A percentile compares a stretch with the other conserved stretches of the same genome.
Conservation (phyloP, 2,797 vertebrate species). For the Prionace glauca region DNA sequence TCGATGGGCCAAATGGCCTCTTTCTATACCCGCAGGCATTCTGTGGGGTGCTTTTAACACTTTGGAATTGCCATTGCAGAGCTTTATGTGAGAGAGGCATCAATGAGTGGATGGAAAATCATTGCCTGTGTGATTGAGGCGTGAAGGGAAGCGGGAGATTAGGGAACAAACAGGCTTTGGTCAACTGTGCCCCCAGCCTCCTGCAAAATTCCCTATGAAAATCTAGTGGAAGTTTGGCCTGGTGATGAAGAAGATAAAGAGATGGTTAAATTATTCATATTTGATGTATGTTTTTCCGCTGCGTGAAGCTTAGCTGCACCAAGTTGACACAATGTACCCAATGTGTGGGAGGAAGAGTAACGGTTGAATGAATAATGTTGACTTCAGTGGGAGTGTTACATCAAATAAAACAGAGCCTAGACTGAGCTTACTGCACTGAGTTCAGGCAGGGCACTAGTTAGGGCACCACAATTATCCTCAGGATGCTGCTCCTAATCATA, state of each 20-base stretch:
- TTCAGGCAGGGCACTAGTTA: not conserved
- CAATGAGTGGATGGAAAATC: not conserved
- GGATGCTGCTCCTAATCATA: not conserved
- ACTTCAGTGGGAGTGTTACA: not conserved
- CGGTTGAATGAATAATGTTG: not conserved
- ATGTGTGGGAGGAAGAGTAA: not conserved
- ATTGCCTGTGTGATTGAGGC: not conserved
- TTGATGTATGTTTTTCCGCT: not conserved
- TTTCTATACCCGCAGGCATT: too few species aligned
- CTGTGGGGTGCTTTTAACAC: not conserved
- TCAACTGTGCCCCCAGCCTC: not conserved
- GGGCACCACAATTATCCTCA: not conserved
- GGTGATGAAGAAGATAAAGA: not conserved
- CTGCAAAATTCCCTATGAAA: not conserved
- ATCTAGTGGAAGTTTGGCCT: not conserved
- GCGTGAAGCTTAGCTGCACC: not conserved
- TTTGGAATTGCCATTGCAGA: not conserved
- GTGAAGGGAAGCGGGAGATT: not conserved
- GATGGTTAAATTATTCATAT: not conserved
- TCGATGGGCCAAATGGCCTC: too few species aligned
- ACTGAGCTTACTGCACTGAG: not conserved
- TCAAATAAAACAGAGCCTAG: not conserved
- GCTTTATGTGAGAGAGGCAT: too few species aligned
- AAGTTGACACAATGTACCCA: not conserved
- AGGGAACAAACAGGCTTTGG: not conserved